Evolutionary conservation across 92 coral and sea anemone species (phyloP).

Genomic region (Phenganax stokvisi): DNA sequence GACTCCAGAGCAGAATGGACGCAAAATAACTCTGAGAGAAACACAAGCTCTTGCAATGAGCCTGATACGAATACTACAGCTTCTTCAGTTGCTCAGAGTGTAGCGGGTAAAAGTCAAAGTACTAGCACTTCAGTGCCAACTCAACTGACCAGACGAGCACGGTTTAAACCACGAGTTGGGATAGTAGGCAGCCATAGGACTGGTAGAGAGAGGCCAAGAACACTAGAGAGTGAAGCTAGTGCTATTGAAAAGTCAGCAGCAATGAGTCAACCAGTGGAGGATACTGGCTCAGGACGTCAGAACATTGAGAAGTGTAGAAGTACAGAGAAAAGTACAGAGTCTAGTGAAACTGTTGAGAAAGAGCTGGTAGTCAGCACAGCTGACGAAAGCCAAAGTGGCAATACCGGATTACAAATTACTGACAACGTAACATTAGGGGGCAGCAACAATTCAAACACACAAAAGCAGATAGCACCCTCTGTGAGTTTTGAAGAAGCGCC

Average conservation of each 20-base stretch:
- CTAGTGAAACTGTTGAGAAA: no score
- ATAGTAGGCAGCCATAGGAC: constrained; percentile 12
- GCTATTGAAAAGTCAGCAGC: neutral
- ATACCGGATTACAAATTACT: no score
- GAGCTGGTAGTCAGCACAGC: no score
- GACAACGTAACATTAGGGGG: no score
- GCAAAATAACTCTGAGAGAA: no score
- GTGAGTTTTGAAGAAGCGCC: no score
- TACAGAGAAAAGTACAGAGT: neutral
- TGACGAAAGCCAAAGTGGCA: no score
- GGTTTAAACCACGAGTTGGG: constrained; percentile 25
- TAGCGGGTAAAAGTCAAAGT: neutral
- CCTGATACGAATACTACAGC: neutral
- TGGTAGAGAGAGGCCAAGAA: neutral
- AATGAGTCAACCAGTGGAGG: neutral
- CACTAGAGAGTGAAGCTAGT: neutral
- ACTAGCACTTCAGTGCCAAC: neutral
- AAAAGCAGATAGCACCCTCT: no score
- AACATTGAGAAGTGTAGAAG: neutral
- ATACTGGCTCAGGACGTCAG: neutral
- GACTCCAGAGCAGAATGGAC: no score
- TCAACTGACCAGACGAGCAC: constrained; percentile 9
- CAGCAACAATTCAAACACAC: no score
- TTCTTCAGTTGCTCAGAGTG: neutral
- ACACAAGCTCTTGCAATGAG: neutral